These are phyloP conservation scores for Nothocercus julius DNA, from an alignment of 2,113 vertebrate genomes.

Conservation along the genomic window DNA sequence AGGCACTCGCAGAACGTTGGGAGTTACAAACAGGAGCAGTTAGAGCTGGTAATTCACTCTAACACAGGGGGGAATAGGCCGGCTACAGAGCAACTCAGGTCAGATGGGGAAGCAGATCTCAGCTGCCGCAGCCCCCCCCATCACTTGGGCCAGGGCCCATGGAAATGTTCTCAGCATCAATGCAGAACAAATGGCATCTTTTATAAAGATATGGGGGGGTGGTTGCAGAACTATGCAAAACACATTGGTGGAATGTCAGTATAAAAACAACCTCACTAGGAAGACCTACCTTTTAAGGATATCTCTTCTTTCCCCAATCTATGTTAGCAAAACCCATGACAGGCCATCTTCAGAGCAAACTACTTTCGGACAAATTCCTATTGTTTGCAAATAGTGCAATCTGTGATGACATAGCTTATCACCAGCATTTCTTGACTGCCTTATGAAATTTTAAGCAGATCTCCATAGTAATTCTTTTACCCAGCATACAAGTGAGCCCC, in stretches of 20 bases:
- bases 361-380: neutral
- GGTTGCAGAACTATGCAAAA: neutral
- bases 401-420: no score
- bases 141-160: neutral
- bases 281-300: neutral
- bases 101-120: fast-evolving
- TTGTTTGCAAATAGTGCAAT: neutral
- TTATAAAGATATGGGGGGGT: neutral
- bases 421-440: neutral
- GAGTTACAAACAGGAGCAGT: conserved; percentile 24
- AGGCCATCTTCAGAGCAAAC: neutral
- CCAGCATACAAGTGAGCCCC: neutral
- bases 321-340: neutral
- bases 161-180: neutral
- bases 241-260: neutral
- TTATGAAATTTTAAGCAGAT: neutral
- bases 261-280: neutral
- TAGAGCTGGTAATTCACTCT: neutral
- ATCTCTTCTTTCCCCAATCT: neutral
- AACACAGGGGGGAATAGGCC: fast-evolving
- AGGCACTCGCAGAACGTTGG: neutral
- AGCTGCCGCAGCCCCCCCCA: neutral
- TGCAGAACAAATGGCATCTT: neutral
- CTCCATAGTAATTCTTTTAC: neutral
- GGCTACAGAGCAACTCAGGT: neutral